Base-by-base conservation (phyloP, 2,888 invertebrate species). In the Acronicta psi region DNA sequence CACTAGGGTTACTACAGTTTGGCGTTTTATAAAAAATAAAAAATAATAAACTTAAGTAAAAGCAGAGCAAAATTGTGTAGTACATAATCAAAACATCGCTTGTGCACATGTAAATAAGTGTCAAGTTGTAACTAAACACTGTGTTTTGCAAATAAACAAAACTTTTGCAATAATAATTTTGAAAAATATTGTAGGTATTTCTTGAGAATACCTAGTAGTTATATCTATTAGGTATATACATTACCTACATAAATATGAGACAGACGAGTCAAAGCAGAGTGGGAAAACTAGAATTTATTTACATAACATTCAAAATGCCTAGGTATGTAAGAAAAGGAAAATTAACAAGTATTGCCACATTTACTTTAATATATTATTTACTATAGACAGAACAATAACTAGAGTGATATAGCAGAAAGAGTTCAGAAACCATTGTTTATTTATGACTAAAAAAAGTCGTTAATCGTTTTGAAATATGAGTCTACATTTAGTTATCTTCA, bases 11-110 rank as follows among this genome's bases (percentile, higher is more conserved):
- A 68, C 83, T 85, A 86, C 77, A 73, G 70, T 80, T 85, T 89
- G 86, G 87, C 85, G 86, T 83, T 83, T 84, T 81, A 82, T 79
- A 81, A 80, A 82, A 77, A 77, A 76, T 75, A 52, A 61, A 67
- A 68, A 56, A 1, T 31, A 56, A 38, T 31, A 40, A 47, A 59
- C 44, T 23, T 20, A 64, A 41, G 57, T 36, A 50, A 25, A 49
- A 25, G n/a, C 44, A 50, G 4, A 46, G 20, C 20, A 41, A 45
- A 42, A 25, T 8, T 37, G 53, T 29, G 9, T 16, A 6, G 13
- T 29, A 44, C n/a, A n/a, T n/a, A n/a, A n/a, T 2, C 5, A 29
- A 44, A 44, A 44, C 6, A 9, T 3, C n/a, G 29, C 43, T 13
- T 38, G 29, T 29, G 11, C 3, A 17, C 16, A 10, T 17, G 38